Evolutionary conservation across 2,113 vertebrate species (phyloP).

Genomic region (Neomonachus schauinslandi): DNA sequence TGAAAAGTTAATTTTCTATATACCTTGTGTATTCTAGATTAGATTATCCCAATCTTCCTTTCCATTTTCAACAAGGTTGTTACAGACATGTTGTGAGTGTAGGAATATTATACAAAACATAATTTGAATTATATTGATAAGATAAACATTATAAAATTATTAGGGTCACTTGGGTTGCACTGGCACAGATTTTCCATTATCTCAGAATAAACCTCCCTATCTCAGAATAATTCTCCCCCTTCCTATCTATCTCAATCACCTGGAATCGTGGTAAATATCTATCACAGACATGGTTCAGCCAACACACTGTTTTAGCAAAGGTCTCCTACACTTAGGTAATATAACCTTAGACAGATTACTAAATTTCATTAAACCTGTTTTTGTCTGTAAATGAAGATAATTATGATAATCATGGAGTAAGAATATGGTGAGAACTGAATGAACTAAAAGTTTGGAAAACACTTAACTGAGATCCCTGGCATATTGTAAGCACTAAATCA

Average conservation of each 20-base stretch:
- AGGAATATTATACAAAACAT: not conserved
- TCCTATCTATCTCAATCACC: not conserved
- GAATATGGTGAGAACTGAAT: not conserved
- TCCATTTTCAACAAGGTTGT: not conserved
- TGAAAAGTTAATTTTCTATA: not conserved
- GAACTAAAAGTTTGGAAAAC: not conserved
- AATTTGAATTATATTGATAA: not conserved
- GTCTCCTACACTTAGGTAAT: not conserved
- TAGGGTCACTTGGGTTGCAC: not conserved
- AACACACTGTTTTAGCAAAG: not conserved
- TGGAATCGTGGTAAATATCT: not conserved
- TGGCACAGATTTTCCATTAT: not conserved
- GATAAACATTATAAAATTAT: not conserved
- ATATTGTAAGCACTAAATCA: not conserved
- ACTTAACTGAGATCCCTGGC: not conserved
- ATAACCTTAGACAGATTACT: not conserved
- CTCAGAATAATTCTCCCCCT: not conserved
- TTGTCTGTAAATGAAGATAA: not conserved
- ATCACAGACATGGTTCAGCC: not conserved
- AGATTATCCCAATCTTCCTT: not conserved
- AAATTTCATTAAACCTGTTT: not conserved
- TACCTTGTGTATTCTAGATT: not conserved
- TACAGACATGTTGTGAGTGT: not conserved
- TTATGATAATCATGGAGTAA: not conserved
- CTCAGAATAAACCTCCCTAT: not conserved